A percentile compares a stretch with the other conserved stretches of the same genome.
Conservation (phyloP, 2,888 invertebrate species). For the Hoplodrina ambigua region DNA sequence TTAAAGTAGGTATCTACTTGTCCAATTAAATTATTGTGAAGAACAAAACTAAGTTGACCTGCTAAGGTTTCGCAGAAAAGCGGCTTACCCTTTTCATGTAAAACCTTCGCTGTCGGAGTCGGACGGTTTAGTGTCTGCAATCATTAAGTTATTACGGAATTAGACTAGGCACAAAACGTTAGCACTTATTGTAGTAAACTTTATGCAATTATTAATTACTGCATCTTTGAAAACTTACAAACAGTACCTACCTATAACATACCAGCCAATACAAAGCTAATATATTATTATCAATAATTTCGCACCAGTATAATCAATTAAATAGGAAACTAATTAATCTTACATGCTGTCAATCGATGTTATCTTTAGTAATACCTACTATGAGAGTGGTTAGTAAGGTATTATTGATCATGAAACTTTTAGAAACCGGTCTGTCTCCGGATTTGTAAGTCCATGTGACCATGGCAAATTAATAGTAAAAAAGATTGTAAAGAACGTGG, state of each 20-base stretch:
- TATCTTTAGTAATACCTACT: constrained; percentile 28
- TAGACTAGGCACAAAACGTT: neutral
- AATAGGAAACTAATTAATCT: constrained; percentile 32
- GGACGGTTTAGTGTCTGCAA: constrained; percentile 14
- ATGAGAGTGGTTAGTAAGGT: constrained; percentile 17
- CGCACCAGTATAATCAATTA: constrained; percentile 28
- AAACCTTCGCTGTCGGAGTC: constrained; percentile 22
- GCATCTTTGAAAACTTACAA: neutral
- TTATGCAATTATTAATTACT: neutral
- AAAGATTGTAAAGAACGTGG: constrained; percentile 11
- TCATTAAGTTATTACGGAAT: constrained; percentile 22
- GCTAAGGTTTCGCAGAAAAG: constrained; percentile 48
- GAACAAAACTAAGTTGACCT: constrained; percentile 24
- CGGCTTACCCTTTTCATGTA: constrained; percentile 41
- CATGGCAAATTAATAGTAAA: constrained; percentile 17
- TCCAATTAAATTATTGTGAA: constrained; percentile 32
- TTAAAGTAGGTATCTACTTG: constrained; percentile 1
- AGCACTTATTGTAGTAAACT: neutral
- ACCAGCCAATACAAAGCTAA: neutral
- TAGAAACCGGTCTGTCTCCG: constrained; percentile 34
- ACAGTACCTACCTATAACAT: too few relatives aligned
- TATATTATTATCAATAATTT: constrained; percentile 13
- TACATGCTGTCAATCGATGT: constrained; percentile 24
- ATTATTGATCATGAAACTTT: constrained; percentile 24
- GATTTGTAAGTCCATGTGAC: constrained; percentile 27